A percentile compares a stretch with the other conserved stretches of the same genome.
These are phyloP conservation scores for Zaprionus bogoriensis DNA, from an alignment of 2,888 invertebrate genomes.

Conservation along the genomic window DNA sequence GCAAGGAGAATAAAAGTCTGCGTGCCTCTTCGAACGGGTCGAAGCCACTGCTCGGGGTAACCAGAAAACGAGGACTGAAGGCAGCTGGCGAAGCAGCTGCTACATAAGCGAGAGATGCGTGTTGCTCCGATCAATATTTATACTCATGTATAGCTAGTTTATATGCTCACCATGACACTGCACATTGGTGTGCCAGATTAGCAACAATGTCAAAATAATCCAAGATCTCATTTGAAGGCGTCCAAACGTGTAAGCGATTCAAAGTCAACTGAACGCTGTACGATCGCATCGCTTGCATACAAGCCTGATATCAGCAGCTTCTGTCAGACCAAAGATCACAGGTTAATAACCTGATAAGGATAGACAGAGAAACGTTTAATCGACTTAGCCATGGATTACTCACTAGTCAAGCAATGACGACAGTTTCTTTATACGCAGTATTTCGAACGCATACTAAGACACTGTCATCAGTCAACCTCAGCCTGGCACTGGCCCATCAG, in stretches of 20 bases:
- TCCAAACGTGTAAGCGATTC: neutral
- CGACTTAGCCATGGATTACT: too few relatives aligned
- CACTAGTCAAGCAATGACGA: too few relatives aligned
- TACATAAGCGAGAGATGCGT: neutral
- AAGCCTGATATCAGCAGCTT: too few relatives aligned
- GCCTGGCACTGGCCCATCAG: neutral
- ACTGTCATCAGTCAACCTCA: neutral
- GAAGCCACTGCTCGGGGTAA: fast-evolving
- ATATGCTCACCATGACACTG: neutral
- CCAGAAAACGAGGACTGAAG: constrained; percentile 26
- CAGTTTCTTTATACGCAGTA: too few relatives aligned
- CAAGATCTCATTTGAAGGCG: constrained; percentile 7
- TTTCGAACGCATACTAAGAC: too few relatives aligned
- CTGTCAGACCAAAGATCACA: neutral
- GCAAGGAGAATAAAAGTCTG: constrained; percentile 9
- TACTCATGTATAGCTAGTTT: neutral
- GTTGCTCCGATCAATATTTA: neutral
- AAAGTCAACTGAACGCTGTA: constrained; percentile 7
- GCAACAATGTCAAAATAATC: constrained; percentile 1
- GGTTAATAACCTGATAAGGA: too few relatives aligned
- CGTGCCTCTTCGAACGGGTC: constrained; percentile 15
- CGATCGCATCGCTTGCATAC: too few relatives aligned
- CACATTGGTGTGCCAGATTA: constrained; percentile 3
- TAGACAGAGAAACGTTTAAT: too few relatives aligned
- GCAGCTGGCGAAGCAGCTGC: neutral